Base-by-base conservation (phyloP, 1,140 invertebrate species). In the Drosophila simulans region DNA sequence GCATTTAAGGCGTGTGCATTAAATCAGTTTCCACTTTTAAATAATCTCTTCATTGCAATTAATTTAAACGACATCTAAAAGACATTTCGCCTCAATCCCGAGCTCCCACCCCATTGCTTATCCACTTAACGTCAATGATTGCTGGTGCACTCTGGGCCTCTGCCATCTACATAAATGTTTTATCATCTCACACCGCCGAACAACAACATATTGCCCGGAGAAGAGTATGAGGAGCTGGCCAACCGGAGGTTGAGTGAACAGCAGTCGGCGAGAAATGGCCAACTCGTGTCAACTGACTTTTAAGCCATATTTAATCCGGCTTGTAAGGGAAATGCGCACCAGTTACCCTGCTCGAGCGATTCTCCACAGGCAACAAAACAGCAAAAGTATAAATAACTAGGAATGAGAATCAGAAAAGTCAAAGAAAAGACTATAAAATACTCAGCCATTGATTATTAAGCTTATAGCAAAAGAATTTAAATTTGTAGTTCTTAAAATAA, bases 221-320 rank as follows among this genome's bases (percentile, higher is more conserved):
- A 60, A 34, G 48, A n/a, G 40, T 31, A 42, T 22, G 40, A 34
- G 46, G 34, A 49, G 34, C 46, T 48, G 27, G n/a, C n/a, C 15
- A 15, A 49, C 34, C 20, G 57, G 25, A 48, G 69, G 46, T 35
- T 46, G 49, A 52, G 35, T 51, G 55, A 62, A 58, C 48, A 39
- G 51, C 40, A 74, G 64, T 70, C 80, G 65, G 46, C 64, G 78
- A 85, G 77, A 88, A 86, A 86, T 88, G 82, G 82, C 83, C 64
- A 86, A 86, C 82, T 86, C 82, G 79, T 86, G 83, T 88, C 83
- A 86, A 86, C 83, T 88, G 83, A 86, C 83, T 86, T 86, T 86
- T 82, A 86, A 86, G 83, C 83, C 83, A 88, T 83, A 88, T 86
- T 86, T 88, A 86, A 86, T 86, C 83, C 83, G 59, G 63, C 83